Percentiles rank a stretch among this genome's conserved stretches.
Evolutionary conservation across 2,113 vertebrate species (phyloP).

Genomic region (Azemiops feae): DNA sequence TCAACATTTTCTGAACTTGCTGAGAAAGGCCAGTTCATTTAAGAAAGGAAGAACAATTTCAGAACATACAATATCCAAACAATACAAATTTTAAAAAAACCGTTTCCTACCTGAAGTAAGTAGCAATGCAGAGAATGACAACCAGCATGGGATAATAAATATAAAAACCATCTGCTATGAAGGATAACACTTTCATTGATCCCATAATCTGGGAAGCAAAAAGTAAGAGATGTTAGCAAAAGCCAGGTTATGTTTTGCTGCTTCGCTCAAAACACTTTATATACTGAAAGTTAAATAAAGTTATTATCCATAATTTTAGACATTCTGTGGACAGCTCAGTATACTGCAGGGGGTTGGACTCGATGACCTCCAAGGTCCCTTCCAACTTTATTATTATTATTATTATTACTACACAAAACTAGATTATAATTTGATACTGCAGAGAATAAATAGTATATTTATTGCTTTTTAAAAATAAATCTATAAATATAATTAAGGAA

Average conservation of each 20-base stretch:
- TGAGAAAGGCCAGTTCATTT: neutral
- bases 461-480: neutral
- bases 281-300: neutral
- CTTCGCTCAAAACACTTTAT: neutral
- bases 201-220: slow-evolving; percentile 87
- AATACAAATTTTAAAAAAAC: neutral
- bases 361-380: no score
- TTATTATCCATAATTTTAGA: neutral
- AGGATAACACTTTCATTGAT: slow-evolving; percentile 87
- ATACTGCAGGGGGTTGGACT: no score
- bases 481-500: neutral
- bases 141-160: slow-evolving; percentile 96
- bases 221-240: slow-evolving; percentile 33
- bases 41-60: neutral
- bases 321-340: neutral
- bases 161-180: slow-evolving; percentile 94
- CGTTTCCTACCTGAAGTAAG: slow-evolving; percentile 84
- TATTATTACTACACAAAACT: neutral
- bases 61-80: neutral
- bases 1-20: neutral
- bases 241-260: neutral
- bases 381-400: no score
- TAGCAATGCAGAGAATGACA: slow-evolving; percentile 90
- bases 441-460: neutral
- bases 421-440: neutral